Conservation (phyloP, 2,113 vertebrate genomes). For the Mobula birostris region DNA sequence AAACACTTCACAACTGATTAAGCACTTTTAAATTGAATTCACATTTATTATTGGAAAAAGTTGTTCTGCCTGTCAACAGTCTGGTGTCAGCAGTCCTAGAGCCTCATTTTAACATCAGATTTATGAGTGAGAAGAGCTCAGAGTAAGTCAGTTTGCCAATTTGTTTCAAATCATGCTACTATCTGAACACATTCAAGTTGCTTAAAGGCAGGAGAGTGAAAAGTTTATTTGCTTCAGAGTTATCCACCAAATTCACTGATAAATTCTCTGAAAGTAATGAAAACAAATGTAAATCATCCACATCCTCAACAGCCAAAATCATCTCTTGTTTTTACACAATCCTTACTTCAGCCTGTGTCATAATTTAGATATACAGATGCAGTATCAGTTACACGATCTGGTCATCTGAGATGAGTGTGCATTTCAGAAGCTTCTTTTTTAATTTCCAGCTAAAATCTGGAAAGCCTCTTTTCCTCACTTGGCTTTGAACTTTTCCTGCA, state of each 20-base stretch:
- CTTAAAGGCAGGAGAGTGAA: not conserved
- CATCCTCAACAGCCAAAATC: not conserved
- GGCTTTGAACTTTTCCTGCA: not conserved
- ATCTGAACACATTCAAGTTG: not conserved
- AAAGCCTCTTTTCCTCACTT: not conserved
- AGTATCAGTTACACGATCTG: not conserved
- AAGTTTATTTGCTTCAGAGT: not conserved
- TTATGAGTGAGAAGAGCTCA: not conserved
- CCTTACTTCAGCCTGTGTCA: not conserved
- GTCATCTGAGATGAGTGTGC: not conserved
- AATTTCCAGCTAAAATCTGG: not conserved
- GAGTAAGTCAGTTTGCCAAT: not conserved
- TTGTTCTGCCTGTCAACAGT: no score
- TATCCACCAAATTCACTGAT: not conserved
- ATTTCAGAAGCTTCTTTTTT: not conserved
- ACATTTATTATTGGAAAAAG: no score
- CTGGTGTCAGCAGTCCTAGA: no score
- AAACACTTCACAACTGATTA: no score
- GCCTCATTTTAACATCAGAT: not conserved
- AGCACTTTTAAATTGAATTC: no score
- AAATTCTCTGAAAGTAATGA: not conserved
- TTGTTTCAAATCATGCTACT: not conserved
- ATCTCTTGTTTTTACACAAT: not conserved
- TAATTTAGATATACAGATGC: not conserved
- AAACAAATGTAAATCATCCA: not conserved